Evolutionary conservation across 2,888 invertebrate species (phyloP).

Genomic region (Eudasyphora cyanicolor): DNA sequence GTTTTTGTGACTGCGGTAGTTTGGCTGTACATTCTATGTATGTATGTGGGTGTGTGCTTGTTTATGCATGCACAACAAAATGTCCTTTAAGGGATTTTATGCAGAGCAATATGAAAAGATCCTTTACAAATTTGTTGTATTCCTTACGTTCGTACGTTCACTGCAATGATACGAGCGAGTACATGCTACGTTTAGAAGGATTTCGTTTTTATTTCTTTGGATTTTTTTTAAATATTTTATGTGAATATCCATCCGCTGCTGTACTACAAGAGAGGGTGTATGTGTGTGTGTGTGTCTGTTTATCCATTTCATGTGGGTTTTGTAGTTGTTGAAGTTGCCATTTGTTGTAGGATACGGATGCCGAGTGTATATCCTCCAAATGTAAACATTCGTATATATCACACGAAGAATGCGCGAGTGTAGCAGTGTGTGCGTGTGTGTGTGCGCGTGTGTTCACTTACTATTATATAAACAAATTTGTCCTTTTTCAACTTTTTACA

Average conservation of each 20-base stretch:
- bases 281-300: not conserved
- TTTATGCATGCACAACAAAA: constrained; percentile 19
- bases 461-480: constrained; percentile 6
- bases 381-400: not conserved
- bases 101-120: not conserved
- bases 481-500: not conserved
- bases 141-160: not conserved
- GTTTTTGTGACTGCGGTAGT: too few relatives aligned
- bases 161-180: too few relatives aligned
- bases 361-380: not conserved
- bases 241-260: not conserved
- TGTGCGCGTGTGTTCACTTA: not conserved
- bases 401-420: too few relatives aligned
- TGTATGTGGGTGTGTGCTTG: not conserved
- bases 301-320: not conserved
- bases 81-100: constrained; percentile 51
- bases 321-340: not conserved
- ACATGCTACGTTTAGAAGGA: not conserved
- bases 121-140: not conserved
- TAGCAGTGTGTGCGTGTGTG: too few relatives aligned
- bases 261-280: too few relatives aligned
- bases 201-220: not conserved
- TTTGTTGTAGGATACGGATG: not conserved
- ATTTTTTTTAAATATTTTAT: not conserved
- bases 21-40: too few relatives aligned